These are phyloP conservation scores for Nomada fucata DNA, from an alignment of 2,888 invertebrate species.

Conservation along the genomic window DNA sequence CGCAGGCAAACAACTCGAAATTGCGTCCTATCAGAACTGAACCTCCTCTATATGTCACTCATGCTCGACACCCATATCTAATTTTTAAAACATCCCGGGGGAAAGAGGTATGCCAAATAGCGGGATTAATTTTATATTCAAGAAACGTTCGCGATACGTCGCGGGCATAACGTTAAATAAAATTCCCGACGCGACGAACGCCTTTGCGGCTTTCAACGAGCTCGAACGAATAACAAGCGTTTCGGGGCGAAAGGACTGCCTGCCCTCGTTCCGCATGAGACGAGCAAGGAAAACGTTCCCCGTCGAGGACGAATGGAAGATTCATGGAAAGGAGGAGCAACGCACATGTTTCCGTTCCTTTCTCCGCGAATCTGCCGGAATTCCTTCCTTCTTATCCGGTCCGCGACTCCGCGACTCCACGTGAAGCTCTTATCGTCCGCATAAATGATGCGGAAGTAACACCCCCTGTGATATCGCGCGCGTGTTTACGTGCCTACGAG, in stretches of 20 bases:
- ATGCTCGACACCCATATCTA: background rate
- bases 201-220: slow-evolving; percentile 23
- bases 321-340: slow-evolving; percentile 25
- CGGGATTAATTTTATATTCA: slow-evolving; percentile 7
- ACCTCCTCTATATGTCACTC: background rate
- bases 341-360: background rate
- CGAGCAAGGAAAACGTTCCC: slow-evolving; percentile 19
- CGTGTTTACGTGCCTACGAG: slow-evolving; percentile 6
- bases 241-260: slow-evolving; percentile 13
- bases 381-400: slow-evolving; percentile 33
- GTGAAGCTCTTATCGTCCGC: slow-evolving; percentile 30
- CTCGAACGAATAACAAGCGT: slow-evolving; percentile 20
- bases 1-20: too few species aligned
- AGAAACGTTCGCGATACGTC: background rate
- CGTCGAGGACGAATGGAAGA: slow-evolving; percentile 38
- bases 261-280: slow-evolving; percentile 14
- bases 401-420: slow-evolving; percentile 12
- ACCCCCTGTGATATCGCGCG: slow-evolving; percentile 19
- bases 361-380: slow-evolving; percentile 31
- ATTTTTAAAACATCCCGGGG: background rate
- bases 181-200: slow-evolving; percentile 21
- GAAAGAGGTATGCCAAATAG: background rate
- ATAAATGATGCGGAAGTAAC: slow-evolving; percentile 52
- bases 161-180: slow-evolving; percentile 26
- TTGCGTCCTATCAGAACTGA: background rate